These are phyloP conservation scores for Atherinosoma microstoma DNA, from an alignment of 2,797 vertebrate genomes.

Conservation along the genomic window DNA sequence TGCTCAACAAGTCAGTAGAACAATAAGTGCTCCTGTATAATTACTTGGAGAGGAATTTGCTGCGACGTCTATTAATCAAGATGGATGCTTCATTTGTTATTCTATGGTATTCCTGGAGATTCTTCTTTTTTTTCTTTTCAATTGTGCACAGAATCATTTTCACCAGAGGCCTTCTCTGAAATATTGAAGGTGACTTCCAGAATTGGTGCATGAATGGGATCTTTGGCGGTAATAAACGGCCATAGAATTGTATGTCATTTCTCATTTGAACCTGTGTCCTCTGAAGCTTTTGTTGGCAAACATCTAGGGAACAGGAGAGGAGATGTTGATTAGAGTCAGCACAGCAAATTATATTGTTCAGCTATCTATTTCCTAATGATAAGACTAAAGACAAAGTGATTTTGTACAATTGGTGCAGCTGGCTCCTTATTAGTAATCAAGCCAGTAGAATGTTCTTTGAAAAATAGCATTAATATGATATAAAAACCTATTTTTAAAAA, in stretches of 20 bases:
- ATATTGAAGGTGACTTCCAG: slow-evolving; percentile 75
- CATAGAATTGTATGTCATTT: slow-evolving; percentile 63
- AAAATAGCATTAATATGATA: no score
- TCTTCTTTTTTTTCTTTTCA: slow-evolving; percentile 30
- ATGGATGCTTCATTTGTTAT: slow-evolving; percentile 56
- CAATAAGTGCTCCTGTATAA: slow-evolving; percentile 62
- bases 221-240: slow-evolving; percentile 69
- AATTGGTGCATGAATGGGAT: slow-evolving; percentile 76
- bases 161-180: slow-evolving; percentile 52
- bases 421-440: slow-evolving; percentile 25
- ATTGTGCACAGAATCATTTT: slow-evolving; percentile 62
- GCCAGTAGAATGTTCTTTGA: slow-evolving; percentile 22
- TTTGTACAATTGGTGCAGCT: slow-evolving; percentile 26
- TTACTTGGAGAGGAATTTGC: slow-evolving; percentile 62
- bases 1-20: slow-evolving; percentile 55
- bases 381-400: slow-evolving; percentile 38
- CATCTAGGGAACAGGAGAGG: slow-evolving; percentile 39
- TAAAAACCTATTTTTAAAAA: no score
- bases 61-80: slow-evolving; percentile 58
- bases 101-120: slow-evolving; percentile 48
- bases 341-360: slow-evolving; percentile 35
- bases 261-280: slow-evolving; percentile 69
- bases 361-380: slow-evolving; percentile 45
- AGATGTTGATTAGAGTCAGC: slow-evolving; percentile 51
- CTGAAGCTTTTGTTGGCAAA: slow-evolving; percentile 60